Conservation (phyloP, 1,140 invertebrate genomes). For the Drosophila paulistorum region DNA sequence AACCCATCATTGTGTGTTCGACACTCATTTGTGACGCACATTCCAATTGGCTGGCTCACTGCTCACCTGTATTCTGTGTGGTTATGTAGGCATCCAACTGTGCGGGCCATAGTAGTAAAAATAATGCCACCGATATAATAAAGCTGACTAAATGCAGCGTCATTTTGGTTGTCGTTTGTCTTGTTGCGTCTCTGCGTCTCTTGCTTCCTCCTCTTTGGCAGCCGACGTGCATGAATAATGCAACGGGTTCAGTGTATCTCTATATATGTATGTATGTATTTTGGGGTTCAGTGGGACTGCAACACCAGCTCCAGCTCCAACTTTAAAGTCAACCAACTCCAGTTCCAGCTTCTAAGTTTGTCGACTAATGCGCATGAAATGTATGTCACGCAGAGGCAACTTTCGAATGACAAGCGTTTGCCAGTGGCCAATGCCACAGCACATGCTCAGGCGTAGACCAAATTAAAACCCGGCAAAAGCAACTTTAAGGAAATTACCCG, state of each 20-base stretch:
- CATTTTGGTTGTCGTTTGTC: constrained; percentile 52
- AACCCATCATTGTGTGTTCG: constrained; percentile 7
- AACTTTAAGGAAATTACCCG: constrained; percentile 56
- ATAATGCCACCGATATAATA: constrained; percentile 65
- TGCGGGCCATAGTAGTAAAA: constrained; percentile 70
- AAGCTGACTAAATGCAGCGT: constrained; percentile 78
- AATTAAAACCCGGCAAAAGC: constrained; percentile 50
- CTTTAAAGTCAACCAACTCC: constrained; percentile 23
- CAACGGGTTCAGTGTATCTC: constrained; percentile 27
- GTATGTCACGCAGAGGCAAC: constrained; percentile 77
- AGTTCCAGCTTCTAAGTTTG: constrained; percentile 31
- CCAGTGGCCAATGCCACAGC: constrained; percentile 41
- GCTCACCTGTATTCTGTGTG: constrained; percentile 75
- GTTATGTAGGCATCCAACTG: constrained; percentile 74
- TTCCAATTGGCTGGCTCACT: background rate
- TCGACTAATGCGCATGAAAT: constrained; percentile 72
- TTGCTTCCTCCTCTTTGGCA: constrained; percentile 10
- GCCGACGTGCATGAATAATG: constrained; percentile 67
- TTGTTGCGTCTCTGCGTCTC: constrained; percentile 27
- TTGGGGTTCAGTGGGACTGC: constrained; percentile 27
- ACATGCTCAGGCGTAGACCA: constrained; percentile 57
- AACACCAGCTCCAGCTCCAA: constrained; percentile 24
- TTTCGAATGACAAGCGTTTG: constrained; percentile 76
- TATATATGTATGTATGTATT: constrained; percentile 10
- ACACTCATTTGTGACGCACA: constrained; percentile 6